These are phyloP conservation scores for Saturnia japonica DNA, from an alignment of 2,888 invertebrate species.

Conservation along the genomic window DNA sequence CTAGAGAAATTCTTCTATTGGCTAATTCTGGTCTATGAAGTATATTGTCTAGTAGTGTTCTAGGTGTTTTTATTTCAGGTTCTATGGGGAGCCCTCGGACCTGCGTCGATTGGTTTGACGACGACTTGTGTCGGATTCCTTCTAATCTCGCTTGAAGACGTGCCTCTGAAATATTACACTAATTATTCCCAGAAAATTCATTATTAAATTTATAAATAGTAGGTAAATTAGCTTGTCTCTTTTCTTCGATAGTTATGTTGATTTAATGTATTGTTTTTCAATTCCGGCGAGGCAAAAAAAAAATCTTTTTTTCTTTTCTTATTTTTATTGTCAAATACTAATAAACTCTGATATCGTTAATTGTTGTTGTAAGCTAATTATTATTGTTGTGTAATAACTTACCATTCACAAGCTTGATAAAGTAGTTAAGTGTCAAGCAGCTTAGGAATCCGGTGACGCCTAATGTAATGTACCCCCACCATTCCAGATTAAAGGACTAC, in stretches of 20 bases:
- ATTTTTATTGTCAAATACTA: too few relatives aligned
- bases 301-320: not conserved
- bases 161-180: slow-evolving; percentile 45
- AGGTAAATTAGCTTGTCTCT: not conserved
- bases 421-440: slow-evolving; percentile 52
- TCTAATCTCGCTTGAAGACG: slow-evolving; percentile 48
- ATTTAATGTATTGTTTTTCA: not conserved
- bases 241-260: not conserved
- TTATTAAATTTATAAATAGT: not conserved
- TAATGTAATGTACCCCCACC: slow-evolving; percentile 57
- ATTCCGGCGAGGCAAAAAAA: too few relatives aligned
- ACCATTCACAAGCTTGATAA: slow-evolving; percentile 61
- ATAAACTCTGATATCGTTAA: not conserved
- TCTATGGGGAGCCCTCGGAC: slow-evolving; percentile 36
- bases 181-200: not conserved
- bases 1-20: slow-evolving; percentile 40
- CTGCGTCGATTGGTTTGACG: slow-evolving; percentile 47
- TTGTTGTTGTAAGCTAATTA: not conserved
- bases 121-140: slow-evolving; percentile 38
- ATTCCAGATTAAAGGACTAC: slow-evolving; percentile 38
- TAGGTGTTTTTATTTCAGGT: slow-evolving; percentile 27
- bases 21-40: slow-evolving; percentile 10
- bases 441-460: slow-evolving; percentile 42
- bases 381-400: slow-evolving; percentile 20
- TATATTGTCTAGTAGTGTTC: slow-evolving; percentile 22